Evolutionary conservation across 1,140 invertebrate genomes (phyloP).

Genomic region (Nasonia vitripennis): DNA sequence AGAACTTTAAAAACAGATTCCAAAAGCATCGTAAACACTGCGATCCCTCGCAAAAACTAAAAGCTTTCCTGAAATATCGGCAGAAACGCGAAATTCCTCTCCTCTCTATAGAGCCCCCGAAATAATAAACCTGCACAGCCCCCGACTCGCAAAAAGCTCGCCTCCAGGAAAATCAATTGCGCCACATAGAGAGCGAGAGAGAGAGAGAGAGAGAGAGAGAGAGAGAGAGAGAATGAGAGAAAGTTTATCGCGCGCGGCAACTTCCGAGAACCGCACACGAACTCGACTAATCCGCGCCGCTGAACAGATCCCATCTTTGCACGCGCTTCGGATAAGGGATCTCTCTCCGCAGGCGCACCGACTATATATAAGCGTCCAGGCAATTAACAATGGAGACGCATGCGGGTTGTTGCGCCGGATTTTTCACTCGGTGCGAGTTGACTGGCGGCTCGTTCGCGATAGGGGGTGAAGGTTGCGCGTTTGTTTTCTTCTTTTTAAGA

Average conservation of each 20-base stretch:
- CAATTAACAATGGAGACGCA: not conserved
- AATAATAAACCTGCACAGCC: not conserved
- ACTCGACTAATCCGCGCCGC: not conserved
- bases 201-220: not conserved
- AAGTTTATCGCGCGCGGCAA: constrained; percentile 7
- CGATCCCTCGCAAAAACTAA: not conserved
- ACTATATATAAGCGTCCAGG: not conserved
- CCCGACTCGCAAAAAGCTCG: not conserved
- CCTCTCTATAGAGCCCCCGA: not conserved
- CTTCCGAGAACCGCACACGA: constrained; percentile 16
- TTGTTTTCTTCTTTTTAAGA: no score
- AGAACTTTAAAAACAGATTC: no score
- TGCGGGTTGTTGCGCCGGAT: not conserved
- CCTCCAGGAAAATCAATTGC: not conserved
- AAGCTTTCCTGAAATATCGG: not conserved
- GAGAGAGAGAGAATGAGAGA: not conserved
- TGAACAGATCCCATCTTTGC: constrained; percentile 3
- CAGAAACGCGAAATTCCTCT: not conserved
- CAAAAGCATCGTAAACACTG: no score
- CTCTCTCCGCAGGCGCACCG: no score
- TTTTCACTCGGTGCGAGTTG: not conserved
- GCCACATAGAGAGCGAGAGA: not conserved
- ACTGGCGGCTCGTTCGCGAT: not conserved
- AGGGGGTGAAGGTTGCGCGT: no score
- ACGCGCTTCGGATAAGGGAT: not conserved